phyloP scores from a whole-genome alignment of 1,140 invertebrate species.

The Drosophila nasuta region DNA sequence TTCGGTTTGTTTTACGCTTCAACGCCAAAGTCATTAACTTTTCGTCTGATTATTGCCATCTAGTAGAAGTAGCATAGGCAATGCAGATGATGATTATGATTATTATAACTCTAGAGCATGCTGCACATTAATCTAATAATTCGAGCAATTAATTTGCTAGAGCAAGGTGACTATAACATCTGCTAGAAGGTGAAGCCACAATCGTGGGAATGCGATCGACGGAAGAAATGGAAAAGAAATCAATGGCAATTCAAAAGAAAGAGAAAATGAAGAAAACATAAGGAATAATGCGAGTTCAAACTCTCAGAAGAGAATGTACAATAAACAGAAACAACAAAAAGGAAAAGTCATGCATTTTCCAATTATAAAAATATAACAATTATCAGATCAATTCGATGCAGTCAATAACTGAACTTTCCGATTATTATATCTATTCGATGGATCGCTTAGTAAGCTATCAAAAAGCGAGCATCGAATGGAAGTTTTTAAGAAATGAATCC shows the following conservation, averaged over 20 bases:
- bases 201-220: slow-evolving; percentile 24
- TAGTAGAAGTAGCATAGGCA: not conserved
- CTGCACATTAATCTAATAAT: slow-evolving; percentile 30
- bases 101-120: slow-evolving; percentile 32
- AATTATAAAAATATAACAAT: not conserved
- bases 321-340: not conserved
- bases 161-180: not conserved
- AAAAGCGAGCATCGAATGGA: not conserved
- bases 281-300: slow-evolving; percentile 1
- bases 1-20: slow-evolving; percentile 40
- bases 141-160: slow-evolving; percentile 27
- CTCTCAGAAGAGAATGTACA: slow-evolving; percentile 4
- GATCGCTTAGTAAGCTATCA: not conserved
- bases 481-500: not conserved
- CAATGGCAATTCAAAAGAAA: slow-evolving; percentile 10
- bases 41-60: slow-evolving; percentile 32
- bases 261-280: slow-evolving; percentile 1
- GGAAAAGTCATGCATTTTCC: slow-evolving; percentile 1
- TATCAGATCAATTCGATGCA: not conserved
- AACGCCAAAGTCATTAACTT: slow-evolving; percentile 53
- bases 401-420: not conserved
- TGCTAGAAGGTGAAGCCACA: not conserved
- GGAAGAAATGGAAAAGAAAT: slow-evolving; percentile 16
- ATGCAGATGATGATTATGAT: slow-evolving; percentile 7
- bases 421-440: not conserved